These are phyloP conservation scores for Dendropsophus ebraccatus DNA, from an alignment of 2,113 vertebrate species.

Conservation along the genomic window DNA sequence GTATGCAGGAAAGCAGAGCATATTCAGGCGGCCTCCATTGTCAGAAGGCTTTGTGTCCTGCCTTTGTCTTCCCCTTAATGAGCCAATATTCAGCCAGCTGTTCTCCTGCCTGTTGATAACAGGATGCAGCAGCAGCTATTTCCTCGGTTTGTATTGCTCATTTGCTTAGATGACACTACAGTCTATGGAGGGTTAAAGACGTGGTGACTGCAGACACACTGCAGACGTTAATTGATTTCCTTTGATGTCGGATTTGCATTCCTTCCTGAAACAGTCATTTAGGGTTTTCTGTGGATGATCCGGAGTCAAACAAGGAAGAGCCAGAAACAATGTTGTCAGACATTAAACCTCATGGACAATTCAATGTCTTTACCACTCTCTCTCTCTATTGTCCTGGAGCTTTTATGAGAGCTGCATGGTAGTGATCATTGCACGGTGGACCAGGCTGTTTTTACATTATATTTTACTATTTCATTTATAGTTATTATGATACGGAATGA, in stretches of 20 bases:
- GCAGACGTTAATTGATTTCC: conserved; percentile 57
- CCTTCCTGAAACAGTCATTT: conserved; percentile 57
- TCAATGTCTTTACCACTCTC: conserved; percentile 11
- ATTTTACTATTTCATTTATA: too few relatives aligned
- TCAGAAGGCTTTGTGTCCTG: conserved; percentile 73
- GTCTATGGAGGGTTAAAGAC: conserved; percentile 68
- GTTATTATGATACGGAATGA: too few relatives aligned
- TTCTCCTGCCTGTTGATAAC: conserved; percentile 70
- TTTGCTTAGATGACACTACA: conserved; percentile 72
- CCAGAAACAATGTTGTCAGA: conserved; percentile 19
- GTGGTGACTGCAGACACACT: conserved; percentile 58
- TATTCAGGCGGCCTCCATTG: conserved; percentile 60
- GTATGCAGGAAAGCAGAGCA: conserved; percentile 55
- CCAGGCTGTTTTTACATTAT: too few relatives aligned
- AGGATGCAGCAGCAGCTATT: conserved; percentile 77
- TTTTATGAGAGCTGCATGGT: neutral
- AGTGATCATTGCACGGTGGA: neutral
- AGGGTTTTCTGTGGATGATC: conserved; percentile 49
- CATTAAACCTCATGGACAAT: conserved; percentile 25
- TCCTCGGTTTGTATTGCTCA: conserved; percentile 78
- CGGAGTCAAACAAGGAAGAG: conserved; percentile 38
- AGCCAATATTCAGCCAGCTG: conserved; percentile 66
- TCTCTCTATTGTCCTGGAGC: conserved; percentile 25
- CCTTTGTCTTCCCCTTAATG: conserved; percentile 73
- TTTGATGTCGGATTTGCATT: conserved; percentile 55